Evolutionary conservation across 2,797 vertebrate genomes (phyloP), one percentile per base, ranked within the genome.

Genomic region (Smutsia temminckii): DNA sequence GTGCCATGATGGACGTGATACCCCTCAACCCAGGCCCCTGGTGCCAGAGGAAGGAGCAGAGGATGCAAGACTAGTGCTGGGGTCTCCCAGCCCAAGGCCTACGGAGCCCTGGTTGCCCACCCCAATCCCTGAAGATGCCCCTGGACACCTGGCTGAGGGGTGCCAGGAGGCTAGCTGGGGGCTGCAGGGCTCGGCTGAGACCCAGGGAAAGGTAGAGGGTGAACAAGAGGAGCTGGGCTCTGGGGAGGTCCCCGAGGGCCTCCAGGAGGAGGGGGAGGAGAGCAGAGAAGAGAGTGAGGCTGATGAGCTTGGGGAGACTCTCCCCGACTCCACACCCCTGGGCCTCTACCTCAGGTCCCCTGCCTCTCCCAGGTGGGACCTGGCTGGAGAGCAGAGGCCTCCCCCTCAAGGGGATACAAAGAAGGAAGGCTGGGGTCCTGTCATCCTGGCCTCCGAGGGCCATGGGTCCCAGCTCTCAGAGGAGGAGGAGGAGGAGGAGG

Each of bases 251-350:
- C 71, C 97, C 0, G 81, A 95, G 75, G 94, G 17, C 34, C 95
- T 95, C 77, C 97, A 97, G 55, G 97, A 97, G 16, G 93, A 96
- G 21, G 85, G 29, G 25, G 93, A 96, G 51, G 96, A 97, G 61
- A 92, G 92, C 40, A 93, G 94, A 77, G 97, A 97, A 49, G 96
- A 93, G 49, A 97, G 95, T 0, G 96, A 96, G 77, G 96, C 81
- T 0, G 97, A 96, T 46, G 95, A 96, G 5, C 71, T 98, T 8
- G 97, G 98, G 91, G 98, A 98, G 57, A 98, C 97, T 0, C 96
- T 98, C 63, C 98, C 98, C 0, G 98, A 98, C 61, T 96, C 95
- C 87, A 98, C 98, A 0, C 97, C 98, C 13, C 11, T 98, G 80
- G 92, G 91, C 61, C 91, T 97, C 75, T 97, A 97, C 63, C 74